Evolutionary conservation across 2,113 vertebrate genomes (phyloP).

Genomic region (Dicrurus megarhynchus): DNA sequence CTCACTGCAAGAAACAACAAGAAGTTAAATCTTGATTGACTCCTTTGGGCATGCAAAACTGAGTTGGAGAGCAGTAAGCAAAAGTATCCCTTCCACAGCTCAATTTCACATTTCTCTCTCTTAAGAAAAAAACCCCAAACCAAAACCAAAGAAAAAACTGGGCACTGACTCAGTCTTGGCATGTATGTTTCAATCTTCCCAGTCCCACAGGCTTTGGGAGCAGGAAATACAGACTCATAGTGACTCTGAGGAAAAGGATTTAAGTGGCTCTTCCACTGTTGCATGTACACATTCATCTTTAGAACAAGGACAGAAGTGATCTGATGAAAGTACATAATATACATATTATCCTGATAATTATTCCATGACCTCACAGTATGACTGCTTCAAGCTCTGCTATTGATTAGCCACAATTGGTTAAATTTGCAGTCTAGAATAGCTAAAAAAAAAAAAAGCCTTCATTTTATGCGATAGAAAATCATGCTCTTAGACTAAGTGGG

Average conservation of each 20-base stretch:
- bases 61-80: background rate
- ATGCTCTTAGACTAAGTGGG: background rate
- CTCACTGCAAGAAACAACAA: background rate
- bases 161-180: background rate
- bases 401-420: background rate
- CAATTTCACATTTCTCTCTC: background rate
- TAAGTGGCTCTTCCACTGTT: background rate
- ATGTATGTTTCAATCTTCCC: background rate
- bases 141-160: background rate
- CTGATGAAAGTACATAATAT: background rate
- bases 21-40: background rate
- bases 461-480: background rate
- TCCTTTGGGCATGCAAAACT: background rate
- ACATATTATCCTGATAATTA: background rate
- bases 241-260: background rate
- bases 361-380: background rate
- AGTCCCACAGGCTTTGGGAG: background rate
- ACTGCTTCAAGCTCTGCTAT: background rate
- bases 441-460: background rate
- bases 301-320: background rate
- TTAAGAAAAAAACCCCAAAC: background rate
- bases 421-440: background rate
- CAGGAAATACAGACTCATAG: background rate
- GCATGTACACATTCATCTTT: background rate
- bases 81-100: background rate